These are phyloP conservation scores for Lasaia peninsularis DNA, from an alignment of 1,140 invertebrate genomes.

Conservation along the genomic window DNA sequence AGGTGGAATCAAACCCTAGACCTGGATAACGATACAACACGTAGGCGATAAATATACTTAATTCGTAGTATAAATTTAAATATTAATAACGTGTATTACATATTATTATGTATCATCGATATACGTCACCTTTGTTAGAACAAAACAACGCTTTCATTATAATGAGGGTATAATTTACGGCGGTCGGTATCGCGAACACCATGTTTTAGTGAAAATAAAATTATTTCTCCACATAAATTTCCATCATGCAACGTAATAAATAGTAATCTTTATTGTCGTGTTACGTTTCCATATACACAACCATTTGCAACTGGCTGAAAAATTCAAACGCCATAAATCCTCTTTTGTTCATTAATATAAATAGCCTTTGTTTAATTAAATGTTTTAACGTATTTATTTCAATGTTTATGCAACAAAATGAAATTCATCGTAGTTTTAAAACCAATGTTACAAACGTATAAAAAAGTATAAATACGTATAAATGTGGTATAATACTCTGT, in stretches of 20 bases:
- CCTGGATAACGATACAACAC: too few species aligned
- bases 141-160: conserved; percentile 47
- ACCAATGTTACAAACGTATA: background rate
- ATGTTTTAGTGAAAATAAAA: conserved; percentile 60
- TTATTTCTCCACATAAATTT: conserved; percentile 47
- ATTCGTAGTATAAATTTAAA: too few species aligned
- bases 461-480: too few species aligned
- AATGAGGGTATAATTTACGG: conserved; percentile 62
- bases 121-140: conserved; percentile 42
- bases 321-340: background rate
- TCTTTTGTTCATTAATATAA: conserved; percentile 5
- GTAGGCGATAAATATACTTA: too few species aligned
- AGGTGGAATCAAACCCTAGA: too few species aligned
- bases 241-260: conserved; percentile 51
- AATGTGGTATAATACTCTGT: too few species aligned
- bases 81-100: too few species aligned
- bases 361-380: conserved; percentile 10
- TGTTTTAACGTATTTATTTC: conserved; percentile 2
- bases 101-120: conserved; percentile 39
- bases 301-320: background rate
- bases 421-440: background rate
- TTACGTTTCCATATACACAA: conserved; percentile 25
- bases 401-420: background rate
- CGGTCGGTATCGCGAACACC: conserved; percentile 54
- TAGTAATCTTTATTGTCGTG: conserved; percentile 53